Base-by-base conservation (phyloP, 2,888 invertebrate species). In the Prenolepis imparis region DNA sequence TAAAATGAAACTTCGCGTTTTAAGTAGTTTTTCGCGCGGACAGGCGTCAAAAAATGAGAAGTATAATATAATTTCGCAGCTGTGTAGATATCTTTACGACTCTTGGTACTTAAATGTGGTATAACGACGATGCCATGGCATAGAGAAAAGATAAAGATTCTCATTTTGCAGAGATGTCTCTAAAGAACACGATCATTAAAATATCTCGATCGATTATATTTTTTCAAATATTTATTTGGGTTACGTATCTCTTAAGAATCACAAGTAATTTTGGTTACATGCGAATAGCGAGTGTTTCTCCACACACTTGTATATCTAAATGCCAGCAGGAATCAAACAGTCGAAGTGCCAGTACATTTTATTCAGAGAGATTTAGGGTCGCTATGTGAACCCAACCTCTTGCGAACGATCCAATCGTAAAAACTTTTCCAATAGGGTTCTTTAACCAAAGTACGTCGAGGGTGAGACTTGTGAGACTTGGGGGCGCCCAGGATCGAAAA, bases 371-470 rank as follows among this genome's bases (percentile, higher is more conserved):
- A 84, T 82, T 78, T 73, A 48, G 41, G 44, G 82, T 28, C 28
- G 28, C 75, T 75, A 88, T 81, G 84, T 75, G 90, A 78, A 82
- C 55, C 72, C 59, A 68, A 68, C 70, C 73, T 84, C 74, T 84
- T 73, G 74, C 83, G 86, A 88, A 88, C 90, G 89, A 89, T 88
- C 80, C 86, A 87, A 90, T 89, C 90, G 90, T 90, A 90, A 91
- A 91, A 91, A 87, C 90, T 91, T 88, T 90, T 88, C 88, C 87
- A 90, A 91, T 89, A 90, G 87, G 84, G 86, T 88, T 86, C 86
- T 89, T 89, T 90, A 89, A 87, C 87, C 87, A 87, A 89, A 88
- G 86, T 89, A 87, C 81, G 83, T 52, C 59, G 24, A 80, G 84
- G 48, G 59, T 73, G 82, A 78, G 85, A 59, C 61, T 48, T 39